phyloP scores from a whole-genome alignment of 2,797 vertebrate species.

The Enteromius fasciolatus region DNA sequence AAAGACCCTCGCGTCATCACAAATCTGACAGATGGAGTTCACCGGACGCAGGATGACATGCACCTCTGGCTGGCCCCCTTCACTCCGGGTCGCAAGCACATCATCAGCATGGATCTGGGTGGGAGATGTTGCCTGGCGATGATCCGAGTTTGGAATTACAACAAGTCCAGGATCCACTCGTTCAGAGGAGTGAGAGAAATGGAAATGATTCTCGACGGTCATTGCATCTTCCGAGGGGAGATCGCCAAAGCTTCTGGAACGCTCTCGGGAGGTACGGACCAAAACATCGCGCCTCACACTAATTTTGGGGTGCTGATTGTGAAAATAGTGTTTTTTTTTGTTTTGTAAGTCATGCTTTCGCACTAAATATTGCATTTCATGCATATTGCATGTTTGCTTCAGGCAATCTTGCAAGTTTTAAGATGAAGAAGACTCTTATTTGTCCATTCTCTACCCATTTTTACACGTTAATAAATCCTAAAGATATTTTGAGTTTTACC shows the following conservation, averaged over 20 bases:
- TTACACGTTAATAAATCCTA: too few species aligned
- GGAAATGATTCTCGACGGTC: constrained; percentile 85
- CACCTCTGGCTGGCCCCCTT: constrained; percentile 97
- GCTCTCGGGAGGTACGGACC: constrained; percentile 87
- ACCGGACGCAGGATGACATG: constrained; percentile 97
- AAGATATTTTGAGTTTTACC: too few species aligned
- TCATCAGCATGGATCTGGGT: constrained; percentile 85
- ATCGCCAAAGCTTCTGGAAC: constrained; percentile 96
- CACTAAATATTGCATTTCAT: too few species aligned
- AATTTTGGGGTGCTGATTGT: not conserved
- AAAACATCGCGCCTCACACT: not conserved
- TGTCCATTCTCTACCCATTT: too few species aligned
- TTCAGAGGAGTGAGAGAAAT: constrained; percentile 92
- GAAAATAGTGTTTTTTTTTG: not conserved
- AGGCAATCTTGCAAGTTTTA: not conserved
- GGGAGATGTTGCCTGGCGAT: constrained; percentile 85
- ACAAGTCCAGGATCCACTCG: constrained; percentile 97
- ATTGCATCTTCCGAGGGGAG: constrained; percentile 92
- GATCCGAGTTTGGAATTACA: constrained; percentile 98
- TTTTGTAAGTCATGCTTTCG: not conserved
- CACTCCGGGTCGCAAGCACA: constrained; percentile 83
- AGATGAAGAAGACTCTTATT: not conserved
- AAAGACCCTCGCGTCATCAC: constrained; percentile 87
- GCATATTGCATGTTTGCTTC: not conserved
- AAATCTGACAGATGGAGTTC: constrained; percentile 89